Conservation (phyloP, 2,797 vertebrate genomes). For the Tympanoctomys barrerae region DNA sequence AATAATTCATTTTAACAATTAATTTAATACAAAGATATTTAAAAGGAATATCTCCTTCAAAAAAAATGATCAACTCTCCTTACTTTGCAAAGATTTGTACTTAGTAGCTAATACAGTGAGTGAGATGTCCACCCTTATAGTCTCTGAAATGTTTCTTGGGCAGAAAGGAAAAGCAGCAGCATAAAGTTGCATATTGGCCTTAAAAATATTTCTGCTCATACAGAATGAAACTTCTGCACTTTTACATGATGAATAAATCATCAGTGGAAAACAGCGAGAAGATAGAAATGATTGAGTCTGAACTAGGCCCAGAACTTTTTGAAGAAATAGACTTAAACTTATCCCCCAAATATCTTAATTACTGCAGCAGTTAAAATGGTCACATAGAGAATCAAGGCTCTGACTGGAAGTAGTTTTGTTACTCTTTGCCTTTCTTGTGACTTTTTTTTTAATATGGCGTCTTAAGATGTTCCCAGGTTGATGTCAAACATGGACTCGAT, state of each 20-base stretch:
- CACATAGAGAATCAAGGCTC: background rate
- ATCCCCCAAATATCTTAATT: background rate
- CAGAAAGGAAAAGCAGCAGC: background rate
- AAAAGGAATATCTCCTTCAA: slow-evolving; percentile 24
- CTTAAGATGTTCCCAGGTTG: background rate
- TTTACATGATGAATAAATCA: background rate
- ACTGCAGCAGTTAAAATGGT: background rate
- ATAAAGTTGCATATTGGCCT: background rate
- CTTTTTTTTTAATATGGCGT: background rate
- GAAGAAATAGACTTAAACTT: background rate
- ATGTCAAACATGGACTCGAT: too few relatives aligned
- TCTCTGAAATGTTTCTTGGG: background rate
- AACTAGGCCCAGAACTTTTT: background rate
- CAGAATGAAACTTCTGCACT: background rate
- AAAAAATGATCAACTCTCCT: slow-evolving; percentile 27
- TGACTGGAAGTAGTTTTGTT: background rate
- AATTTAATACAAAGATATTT: slow-evolving; percentile 60
- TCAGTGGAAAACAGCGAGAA: background rate
- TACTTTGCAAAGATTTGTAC: slow-evolving; percentile 5
- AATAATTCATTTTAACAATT: slow-evolving; percentile 67
- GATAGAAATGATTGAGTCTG: background rate
- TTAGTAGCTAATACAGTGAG: slow-evolving; percentile 35
- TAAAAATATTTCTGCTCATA: slow-evolving; percentile 29
- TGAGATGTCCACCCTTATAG: background rate
- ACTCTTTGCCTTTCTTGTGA: background rate